Conservation (phyloP, 1,140 invertebrate genomes). For the Drosophila simulans region DNA sequence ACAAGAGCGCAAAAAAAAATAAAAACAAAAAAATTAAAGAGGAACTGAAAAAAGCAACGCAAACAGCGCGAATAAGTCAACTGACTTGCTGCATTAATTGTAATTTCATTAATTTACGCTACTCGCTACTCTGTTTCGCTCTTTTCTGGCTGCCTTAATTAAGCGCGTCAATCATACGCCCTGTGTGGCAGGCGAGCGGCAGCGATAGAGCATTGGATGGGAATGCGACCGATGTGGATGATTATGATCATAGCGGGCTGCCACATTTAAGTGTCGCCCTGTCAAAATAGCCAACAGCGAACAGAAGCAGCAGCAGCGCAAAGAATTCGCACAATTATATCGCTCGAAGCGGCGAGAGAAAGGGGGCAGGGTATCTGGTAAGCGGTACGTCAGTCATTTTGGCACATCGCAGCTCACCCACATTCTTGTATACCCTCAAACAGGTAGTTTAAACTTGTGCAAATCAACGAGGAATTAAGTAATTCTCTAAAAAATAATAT, state of each 20-base stretch:
- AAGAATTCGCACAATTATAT: slow-evolving; percentile 74
- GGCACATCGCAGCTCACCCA: slow-evolving; percentile 9
- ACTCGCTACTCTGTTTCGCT: slow-evolving; percentile 17
- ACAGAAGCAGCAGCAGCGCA: slow-evolving; percentile 20
- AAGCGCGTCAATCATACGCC: slow-evolving; percentile 75
- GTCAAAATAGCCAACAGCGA: slow-evolving; percentile 52
- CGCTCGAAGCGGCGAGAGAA: slow-evolving; percentile 45
- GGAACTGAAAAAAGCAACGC: not conserved
- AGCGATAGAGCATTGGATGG: slow-evolving; percentile 39
- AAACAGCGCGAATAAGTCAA: slow-evolving; percentile 31
- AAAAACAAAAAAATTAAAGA: not conserved
- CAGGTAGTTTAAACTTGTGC: not conserved
- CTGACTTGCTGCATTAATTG: slow-evolving; percentile 70
- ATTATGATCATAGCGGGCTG: slow-evolving; percentile 42
- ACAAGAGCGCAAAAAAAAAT: not conserved
- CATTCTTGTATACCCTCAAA: not conserved
- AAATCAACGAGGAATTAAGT: not conserved
- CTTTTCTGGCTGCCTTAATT: slow-evolving; percentile 59
- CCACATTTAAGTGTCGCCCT: slow-evolving; percentile 70
- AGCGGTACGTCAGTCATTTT: slow-evolving; percentile 66
- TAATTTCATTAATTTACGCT: slow-evolving; percentile 76
- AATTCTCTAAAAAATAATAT: not conserved
- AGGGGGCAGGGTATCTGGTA: not conserved
- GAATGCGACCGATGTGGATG: slow-evolving; percentile 25
- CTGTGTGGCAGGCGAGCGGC: slow-evolving; percentile 39